phyloP scores from a whole-genome alignment of 2,888 invertebrate genomes.

The Steinernema carpocapsae region DNA sequence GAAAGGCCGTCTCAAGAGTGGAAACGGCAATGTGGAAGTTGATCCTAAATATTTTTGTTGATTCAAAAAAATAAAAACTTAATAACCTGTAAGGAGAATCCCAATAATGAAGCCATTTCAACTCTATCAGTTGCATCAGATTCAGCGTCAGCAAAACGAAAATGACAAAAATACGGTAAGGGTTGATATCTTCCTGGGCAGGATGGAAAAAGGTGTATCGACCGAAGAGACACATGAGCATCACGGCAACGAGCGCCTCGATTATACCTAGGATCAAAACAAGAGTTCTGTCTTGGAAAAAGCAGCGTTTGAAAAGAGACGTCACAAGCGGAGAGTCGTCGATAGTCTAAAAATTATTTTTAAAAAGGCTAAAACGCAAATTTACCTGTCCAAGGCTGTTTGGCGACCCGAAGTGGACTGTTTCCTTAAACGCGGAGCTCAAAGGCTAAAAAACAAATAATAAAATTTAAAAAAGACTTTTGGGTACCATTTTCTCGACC shows the following conservation, averaged over 20 bases:
- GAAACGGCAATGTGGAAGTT: constrained; percentile 52
- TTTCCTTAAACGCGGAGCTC: constrained; percentile 12
- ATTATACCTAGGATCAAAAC: neutral
- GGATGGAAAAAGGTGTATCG: constrained; percentile 2
- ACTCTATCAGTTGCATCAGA: constrained; percentile 6
- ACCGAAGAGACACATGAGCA: neutral
- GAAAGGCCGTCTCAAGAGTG: constrained; percentile 53
- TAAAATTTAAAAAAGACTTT: neutral
- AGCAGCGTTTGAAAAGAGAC: neutral
- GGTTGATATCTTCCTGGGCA: neutral
- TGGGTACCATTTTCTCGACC: constrained; percentile 14
- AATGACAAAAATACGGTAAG: constrained; percentile 29
- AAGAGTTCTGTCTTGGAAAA: neutral
- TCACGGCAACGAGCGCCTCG: neutral
- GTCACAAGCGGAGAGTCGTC: constrained; percentile 19
- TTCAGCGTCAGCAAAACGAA: constrained; percentile 10
- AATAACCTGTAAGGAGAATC: constrained; percentile 23
- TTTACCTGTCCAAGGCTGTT: constrained; percentile 11
- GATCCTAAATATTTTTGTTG: constrained; percentile 40
- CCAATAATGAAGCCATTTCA: constrained; percentile 26
- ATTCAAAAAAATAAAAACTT: neutral
- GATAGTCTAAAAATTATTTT: neutral
- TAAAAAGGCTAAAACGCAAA: neutral
- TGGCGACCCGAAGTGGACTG: constrained; percentile 15
- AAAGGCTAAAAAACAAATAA: neutral